Evolutionary conservation across 2,113 vertebrate species (phyloP), one percentile per base, ranked within the genome.

Genomic region (western clawed frog (Xenopus tropicalis)): DNA sequence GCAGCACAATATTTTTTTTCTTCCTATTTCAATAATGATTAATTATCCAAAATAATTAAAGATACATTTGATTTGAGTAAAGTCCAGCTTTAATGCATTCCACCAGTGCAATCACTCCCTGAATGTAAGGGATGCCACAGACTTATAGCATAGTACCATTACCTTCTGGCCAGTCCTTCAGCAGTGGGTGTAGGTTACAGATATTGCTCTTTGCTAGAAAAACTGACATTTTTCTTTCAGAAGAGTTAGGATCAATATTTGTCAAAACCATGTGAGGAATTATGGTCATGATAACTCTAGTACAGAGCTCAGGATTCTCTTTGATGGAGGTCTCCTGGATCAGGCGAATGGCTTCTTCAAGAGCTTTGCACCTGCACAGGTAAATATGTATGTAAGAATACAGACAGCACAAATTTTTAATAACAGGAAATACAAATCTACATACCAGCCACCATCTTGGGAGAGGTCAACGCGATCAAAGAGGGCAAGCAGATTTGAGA

Each of bases 141-240:
- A 37, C 6, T 8, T 7, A 8, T 3, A 3, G 29, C 6, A 37
- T 10, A 54, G 7, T n/a, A 54, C n/a, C 4, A 54, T 86, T 87
- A 99, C 97, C 94, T 88, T 86, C 51, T 37, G 86, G 84, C 95
- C 96, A 99, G 20, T 84, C 91, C 61, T 78, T 85, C 22, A 96
- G 88, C 17, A 98, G 83, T 43, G 92, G 92, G 71, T 94, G 92
- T 8, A 92, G 84, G 22, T 83, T 81, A 44, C 96, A 79, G 65
- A 95, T 56, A 21, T 77, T 67, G 24, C 86, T 94, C 17, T 83
- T 83, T 77, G 92, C 90, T 1, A 98, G 62, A 71, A 82, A 87
- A 14, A 81, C 0, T 3, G 93, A 70, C 14, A 96, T 79, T 69
- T 84, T 86, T 57, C 82, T 85, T 24, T 93, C 90, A 3, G 90